phyloP scores from a whole-genome alignment of 2,113 vertebrate species.

The Phaethon lepturus region DNA sequence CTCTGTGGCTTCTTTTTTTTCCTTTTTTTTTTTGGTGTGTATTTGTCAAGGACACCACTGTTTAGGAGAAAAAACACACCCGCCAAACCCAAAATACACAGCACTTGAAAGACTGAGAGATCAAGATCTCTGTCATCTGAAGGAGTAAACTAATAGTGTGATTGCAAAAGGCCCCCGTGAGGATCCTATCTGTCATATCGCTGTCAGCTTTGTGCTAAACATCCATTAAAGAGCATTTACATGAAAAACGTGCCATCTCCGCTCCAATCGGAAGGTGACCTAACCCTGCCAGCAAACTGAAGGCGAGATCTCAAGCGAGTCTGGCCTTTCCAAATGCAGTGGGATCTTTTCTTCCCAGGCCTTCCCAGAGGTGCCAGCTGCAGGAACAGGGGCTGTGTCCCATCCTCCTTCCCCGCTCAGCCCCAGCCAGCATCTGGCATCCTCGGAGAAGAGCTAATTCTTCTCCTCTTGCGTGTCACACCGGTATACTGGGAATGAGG shows the following conservation, averaged over 20 bases:
- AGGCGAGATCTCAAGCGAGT: not conserved
- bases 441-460: not conserved
- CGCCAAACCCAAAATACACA: not conserved
- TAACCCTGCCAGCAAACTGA: not conserved
- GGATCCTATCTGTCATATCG: constrained; percentile 25
- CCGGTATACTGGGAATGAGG: not conserved
- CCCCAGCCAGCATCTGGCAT: not conserved
- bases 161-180: constrained; percentile 7
- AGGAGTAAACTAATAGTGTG: constrained; percentile 36
- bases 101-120: constrained; percentile 25
- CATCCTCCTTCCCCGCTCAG: not conserved
- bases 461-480: not conserved
- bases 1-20: not conserved
- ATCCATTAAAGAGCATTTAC: constrained; percentile 20
- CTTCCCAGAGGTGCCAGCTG: not conserved
- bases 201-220: constrained; percentile 47
- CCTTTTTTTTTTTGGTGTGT: not conserved
- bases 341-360: not conserved
- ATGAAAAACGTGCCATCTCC: not conserved
- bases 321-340: accelerated
- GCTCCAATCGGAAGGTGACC: not conserved
- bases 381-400: not conserved
- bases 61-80: not conserved
- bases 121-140: constrained; percentile 39
- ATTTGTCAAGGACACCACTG: not conserved